Conservation (phyloP, 2,797 vertebrate species). For the Pipistrellus kuhlii region DNA sequence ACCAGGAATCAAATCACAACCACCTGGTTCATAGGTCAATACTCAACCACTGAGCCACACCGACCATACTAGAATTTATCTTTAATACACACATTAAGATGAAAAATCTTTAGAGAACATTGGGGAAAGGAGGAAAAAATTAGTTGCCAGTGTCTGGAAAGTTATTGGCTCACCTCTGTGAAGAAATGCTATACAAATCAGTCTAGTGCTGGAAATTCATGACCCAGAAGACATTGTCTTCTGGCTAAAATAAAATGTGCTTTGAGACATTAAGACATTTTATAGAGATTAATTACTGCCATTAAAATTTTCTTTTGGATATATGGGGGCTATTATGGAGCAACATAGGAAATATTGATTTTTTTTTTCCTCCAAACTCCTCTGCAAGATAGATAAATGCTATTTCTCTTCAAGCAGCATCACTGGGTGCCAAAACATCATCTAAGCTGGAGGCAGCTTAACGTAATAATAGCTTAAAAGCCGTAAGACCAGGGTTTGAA, state of each 20-base stretch:
- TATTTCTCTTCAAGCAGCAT: neutral
- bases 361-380: neutral
- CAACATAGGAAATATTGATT: neutral
- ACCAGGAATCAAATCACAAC: too few species aligned
- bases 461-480: neutral
- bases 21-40: too few species aligned
- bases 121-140: neutral
- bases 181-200: neutral
- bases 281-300: constrained; percentile 10
- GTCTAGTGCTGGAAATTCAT: neutral
- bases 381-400: neutral
- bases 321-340: neutral
- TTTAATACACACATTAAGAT: neutral
- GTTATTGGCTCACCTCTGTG: neutral
- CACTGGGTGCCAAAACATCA: neutral
- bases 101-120: neutral
- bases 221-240: neutral
- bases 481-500: neutral
- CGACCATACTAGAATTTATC: neutral
- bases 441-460: neutral
- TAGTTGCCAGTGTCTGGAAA: neutral
- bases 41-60: too few species aligned
- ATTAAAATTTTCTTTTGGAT: constrained; percentile 50
- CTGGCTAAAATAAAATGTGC: neutral
- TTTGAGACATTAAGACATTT: neutral